Conservation (phyloP, 2,797 vertebrate species). For the Silurus aristotelis region DNA sequence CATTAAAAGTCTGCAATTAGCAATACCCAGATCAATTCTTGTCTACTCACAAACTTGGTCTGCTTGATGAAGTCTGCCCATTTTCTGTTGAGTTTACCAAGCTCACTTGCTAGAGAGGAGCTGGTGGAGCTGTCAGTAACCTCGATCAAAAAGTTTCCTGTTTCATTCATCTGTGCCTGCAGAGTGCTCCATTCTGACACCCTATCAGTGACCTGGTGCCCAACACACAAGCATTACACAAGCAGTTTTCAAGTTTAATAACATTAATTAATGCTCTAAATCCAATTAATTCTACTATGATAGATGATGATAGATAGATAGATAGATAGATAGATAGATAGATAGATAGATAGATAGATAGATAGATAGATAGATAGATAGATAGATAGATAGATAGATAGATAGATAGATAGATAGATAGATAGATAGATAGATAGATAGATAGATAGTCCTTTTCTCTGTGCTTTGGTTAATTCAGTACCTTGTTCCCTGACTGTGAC, state of each 20-base stretch:
- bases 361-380: too few relatives aligned
- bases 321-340: too few relatives aligned
- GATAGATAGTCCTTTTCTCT: too few relatives aligned
- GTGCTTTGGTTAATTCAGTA: slow-evolving; percentile 2
- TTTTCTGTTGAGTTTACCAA: slow-evolving; percentile 82
- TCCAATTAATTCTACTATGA: neutral
- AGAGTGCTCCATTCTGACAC: slow-evolving; percentile 74
- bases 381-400: too few relatives aligned
- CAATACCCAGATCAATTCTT: neutral
- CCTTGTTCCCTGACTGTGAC: slow-evolving; percentile 36
- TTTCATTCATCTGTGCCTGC: slow-evolving; percentile 80
- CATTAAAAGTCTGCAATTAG: neutral
- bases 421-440: too few relatives aligned
- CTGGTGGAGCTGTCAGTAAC: slow-evolving; percentile 74
- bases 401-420: too few relatives aligned
- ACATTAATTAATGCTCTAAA: neutral
- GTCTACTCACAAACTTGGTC: slow-evolving; percentile 78
- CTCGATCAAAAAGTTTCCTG: slow-evolving; percentile 80
- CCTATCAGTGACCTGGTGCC: slow-evolving; percentile 30
- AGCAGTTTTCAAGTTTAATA: neutral
- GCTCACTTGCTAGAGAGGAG: slow-evolving; percentile 72
- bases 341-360: too few relatives aligned
- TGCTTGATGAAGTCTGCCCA: slow-evolving; percentile 84
- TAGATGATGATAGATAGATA: too few relatives aligned
- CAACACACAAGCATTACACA: slow-evolving; percentile 18